A percentile compares a stretch with the other conserved stretches of the same genome.
These are phyloP conservation scores for Neelides folsomi DNA, from an alignment of 2,888 invertebrate species.

Conservation along the genomic window DNA sequence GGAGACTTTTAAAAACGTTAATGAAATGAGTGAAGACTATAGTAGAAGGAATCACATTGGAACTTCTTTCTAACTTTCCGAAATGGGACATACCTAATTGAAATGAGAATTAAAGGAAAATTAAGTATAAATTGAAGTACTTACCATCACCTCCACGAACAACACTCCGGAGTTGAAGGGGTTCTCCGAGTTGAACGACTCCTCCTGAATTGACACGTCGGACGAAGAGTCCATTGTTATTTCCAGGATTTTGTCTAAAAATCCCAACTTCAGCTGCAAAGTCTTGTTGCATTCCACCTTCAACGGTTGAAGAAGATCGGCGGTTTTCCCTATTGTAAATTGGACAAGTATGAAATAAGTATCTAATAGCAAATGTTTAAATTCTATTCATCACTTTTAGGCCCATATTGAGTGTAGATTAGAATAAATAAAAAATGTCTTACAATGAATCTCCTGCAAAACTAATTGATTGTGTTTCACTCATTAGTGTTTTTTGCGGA, in stretches of 20 bases:
- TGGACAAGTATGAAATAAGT: neutral
- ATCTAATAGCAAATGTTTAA: too few relatives aligned
- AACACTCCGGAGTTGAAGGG: constrained; percentile 28
- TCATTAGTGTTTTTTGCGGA: constrained; percentile 27
- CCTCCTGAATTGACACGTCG: constrained; percentile 31
- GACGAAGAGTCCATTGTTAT: constrained; percentile 25
- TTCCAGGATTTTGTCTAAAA: constrained; percentile 30
- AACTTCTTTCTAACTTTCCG: too few relatives aligned
- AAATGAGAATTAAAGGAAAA: too few relatives aligned
- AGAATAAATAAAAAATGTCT: constrained; percentile 1
- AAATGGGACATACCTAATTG: too few relatives aligned
- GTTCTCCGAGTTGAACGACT: constrained; percentile 30
- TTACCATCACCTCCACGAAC: constrained; percentile 32
- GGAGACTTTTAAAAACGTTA: too few relatives aligned
- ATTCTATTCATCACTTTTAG: neutral
- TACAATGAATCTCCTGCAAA: constrained; percentile 31
- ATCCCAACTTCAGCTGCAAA: constrained; percentile 32
- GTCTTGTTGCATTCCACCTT: constrained; percentile 29
- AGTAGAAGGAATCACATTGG: too few relatives aligned
- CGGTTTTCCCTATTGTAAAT: constrained; percentile 18
- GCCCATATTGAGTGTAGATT: neutral
- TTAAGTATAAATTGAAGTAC: too few relatives aligned
- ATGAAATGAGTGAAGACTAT: too few relatives aligned
- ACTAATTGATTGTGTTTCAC: constrained; percentile 26
- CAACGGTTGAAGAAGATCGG: constrained; percentile 25